A percentile compares a stretch with the other conserved stretches of the same genome.
phyloP scores from a whole-genome alignment of 2,797 vertebrate genomes.

The Anniella stebbinsi region DNA sequence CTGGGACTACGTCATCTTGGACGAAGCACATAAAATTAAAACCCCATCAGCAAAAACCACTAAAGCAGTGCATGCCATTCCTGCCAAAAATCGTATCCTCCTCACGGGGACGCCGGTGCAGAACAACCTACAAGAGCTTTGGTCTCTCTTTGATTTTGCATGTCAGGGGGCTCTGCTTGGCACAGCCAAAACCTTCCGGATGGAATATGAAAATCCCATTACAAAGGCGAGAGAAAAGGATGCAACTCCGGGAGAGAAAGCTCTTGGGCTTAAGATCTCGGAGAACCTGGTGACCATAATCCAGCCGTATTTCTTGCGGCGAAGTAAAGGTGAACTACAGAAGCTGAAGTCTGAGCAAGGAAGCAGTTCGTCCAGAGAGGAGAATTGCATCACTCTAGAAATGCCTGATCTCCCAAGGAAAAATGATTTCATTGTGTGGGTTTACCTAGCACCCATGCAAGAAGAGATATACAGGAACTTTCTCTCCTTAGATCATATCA shows the following conservation, averaged over 20 bases:
- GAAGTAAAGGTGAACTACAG: conserved; percentile 92
- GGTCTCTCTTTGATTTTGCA: conserved; percentile 95
- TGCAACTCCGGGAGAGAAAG: conserved; percentile 89
- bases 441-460: conserved; percentile 87
- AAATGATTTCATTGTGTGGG: conserved; percentile 96
- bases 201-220: conserved; percentile 94
- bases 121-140: conserved; percentile 94
- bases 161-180: conserved; percentile 91
- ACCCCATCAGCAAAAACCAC: conserved; percentile 89
- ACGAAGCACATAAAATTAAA: conserved; percentile 97
- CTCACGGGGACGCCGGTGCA: conserved; percentile 96
- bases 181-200: conserved; percentile 91
- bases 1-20: conserved; percentile 95
- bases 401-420: conserved; percentile 91
- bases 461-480: conserved; percentile 94
- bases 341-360: conserved; percentile 28
- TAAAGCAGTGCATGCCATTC: conserved; percentile 83
- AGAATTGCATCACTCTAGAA: conserved; percentile 52
- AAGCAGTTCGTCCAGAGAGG: conserved; percentile 19
- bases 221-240: conserved; percentile 93
- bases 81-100: conserved; percentile 86
- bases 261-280: conserved; percentile 90
- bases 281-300: conserved; percentile 92
- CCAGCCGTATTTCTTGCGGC: conserved; percentile 90
- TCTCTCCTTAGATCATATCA: conserved; percentile 91